Conservation (phyloP, 2,113 vertebrate species). For the Crocuta crocuta region DNA sequence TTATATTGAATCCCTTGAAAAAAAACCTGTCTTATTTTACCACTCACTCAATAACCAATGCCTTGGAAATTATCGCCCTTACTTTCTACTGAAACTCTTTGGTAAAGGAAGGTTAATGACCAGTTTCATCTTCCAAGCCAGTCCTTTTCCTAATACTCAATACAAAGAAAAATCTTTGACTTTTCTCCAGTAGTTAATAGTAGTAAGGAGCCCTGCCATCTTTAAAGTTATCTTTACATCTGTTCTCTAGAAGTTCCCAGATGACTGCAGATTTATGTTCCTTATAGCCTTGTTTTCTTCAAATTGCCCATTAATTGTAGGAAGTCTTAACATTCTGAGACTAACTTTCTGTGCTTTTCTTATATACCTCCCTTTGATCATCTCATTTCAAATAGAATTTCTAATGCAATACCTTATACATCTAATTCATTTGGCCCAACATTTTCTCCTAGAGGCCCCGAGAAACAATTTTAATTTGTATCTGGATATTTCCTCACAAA, state of each 20-base stretch:
- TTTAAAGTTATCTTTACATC: background rate
- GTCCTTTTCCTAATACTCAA: background rate
- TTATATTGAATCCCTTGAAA: background rate
- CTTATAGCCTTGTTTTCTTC: background rate
- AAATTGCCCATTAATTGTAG: background rate
- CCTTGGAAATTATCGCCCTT: background rate
- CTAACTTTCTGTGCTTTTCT: background rate
- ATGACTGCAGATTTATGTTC: background rate
- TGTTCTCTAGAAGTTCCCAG: background rate
- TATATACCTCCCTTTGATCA: background rate
- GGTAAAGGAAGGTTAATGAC: background rate
- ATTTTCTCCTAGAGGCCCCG: background rate
- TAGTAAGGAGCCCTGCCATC: background rate
- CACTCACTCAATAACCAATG: background rate
- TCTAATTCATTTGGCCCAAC: background rate
- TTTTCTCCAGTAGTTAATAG: background rate
- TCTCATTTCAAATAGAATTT: background rate
- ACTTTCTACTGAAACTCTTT: background rate
- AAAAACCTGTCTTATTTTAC: background rate
- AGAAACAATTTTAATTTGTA: background rate
- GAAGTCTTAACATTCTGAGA: background rate
- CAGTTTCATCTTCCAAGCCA: background rate
- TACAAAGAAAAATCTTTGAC: background rate
- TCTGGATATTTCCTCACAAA: background rate
- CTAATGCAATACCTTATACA: background rate